phyloP scores from a whole-genome alignment of 2,888 invertebrate genomes.

The Scaptomyza tumidula region DNA sequence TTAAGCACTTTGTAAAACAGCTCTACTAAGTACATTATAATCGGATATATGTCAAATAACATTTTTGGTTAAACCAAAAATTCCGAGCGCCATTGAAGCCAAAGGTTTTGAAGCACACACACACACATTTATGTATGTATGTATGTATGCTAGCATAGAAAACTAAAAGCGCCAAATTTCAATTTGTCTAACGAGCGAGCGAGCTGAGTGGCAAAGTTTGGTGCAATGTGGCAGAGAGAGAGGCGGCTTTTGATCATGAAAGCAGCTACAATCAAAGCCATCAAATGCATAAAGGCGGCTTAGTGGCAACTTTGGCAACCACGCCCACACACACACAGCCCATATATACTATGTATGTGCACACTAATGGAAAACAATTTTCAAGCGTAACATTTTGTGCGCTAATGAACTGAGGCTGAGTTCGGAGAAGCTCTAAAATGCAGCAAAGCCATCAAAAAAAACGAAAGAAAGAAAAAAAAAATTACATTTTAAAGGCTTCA shows the following conservation, averaged over 20 bases:
- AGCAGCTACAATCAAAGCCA: constrained; percentile 71
- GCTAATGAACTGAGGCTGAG: constrained; percentile 68
- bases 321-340: constrained; percentile 21
- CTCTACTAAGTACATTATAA: background rate
- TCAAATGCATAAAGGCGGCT: constrained; percentile 79
- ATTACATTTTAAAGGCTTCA: constrained; percentile 45
- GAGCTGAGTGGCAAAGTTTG: constrained; percentile 48
- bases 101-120: constrained; percentile 38
- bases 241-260: constrained; percentile 25
- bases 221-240: constrained; percentile 10
- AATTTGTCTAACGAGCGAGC: constrained; percentile 75
- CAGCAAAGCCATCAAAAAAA: background rate
- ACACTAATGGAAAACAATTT: constrained; percentile 71
- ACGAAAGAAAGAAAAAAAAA: no score
- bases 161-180: constrained; percentile 70
- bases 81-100: constrained; percentile 27
- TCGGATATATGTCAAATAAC: constrained; percentile 37
- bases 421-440: constrained; percentile 11
- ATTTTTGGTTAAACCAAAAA: constrained; percentile 31
- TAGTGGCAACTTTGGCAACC: constrained; percentile 54
- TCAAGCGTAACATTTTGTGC: constrained; percentile 62
- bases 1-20: no score
- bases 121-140: background rate
- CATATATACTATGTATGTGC: constrained; percentile 11
- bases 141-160: background rate